Conservation (phyloP, 2,888 invertebrate genomes). For the Caenorhabditis sp. region DNA sequence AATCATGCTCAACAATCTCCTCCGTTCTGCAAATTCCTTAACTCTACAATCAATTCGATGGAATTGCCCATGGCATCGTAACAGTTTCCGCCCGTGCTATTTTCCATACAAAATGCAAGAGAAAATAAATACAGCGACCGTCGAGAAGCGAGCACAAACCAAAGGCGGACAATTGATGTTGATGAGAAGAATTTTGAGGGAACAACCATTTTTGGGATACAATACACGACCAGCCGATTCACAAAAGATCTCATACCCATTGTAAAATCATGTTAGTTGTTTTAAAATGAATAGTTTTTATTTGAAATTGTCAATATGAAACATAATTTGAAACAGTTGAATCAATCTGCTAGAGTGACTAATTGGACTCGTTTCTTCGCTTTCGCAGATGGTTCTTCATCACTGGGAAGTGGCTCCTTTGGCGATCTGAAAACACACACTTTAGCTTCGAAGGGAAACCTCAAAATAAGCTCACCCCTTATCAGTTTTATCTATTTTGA, state of each 20-base stretch:
- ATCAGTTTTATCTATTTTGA: conserved; percentile 17
- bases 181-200: conserved; percentile 63
- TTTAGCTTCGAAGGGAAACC: no score
- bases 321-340: conserved; percentile 5
- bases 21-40: conserved; percentile 15
- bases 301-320: not conserved
- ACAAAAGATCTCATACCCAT: conserved; percentile 51
- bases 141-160: conserved; percentile 57
- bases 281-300: not conserved
- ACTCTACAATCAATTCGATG: conserved; percentile 51
- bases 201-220: conserved; percentile 65
- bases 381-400: not conserved
- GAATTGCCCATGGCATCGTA: conserved; percentile 68
- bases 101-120: conserved; percentile 66
- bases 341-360: conserved; percentile 6
- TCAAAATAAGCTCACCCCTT: not conserved
- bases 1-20: conserved; percentile 28
- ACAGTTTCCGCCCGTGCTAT: conserved; percentile 62
- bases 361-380: conserved; percentile 10
- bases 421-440: not conserved
- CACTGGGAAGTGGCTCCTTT: not conserved
- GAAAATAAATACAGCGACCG: conserved; percentile 58
- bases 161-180: conserved; percentile 62
- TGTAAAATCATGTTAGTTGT: conserved; percentile 30
- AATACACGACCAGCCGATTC: conserved; percentile 50